Evolutionary conservation across 2,797 vertebrate genomes (phyloP).

Genomic region (Nyctalus aviator): DNA sequence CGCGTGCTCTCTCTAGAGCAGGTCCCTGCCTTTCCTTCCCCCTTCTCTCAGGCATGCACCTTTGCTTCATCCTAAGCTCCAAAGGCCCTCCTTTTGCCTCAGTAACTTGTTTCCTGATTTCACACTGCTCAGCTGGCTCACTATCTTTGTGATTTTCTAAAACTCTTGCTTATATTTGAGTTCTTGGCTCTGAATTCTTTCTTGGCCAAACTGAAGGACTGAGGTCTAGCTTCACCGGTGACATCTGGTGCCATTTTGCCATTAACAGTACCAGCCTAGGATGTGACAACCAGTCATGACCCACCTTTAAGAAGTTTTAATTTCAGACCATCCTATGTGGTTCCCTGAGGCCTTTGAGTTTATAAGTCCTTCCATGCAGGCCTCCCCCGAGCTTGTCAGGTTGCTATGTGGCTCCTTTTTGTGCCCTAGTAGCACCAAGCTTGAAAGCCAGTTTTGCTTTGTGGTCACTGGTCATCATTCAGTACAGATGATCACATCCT

Average conservation of each 20-base stretch:
- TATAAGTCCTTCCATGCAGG: neutral
- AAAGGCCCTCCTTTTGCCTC: neutral
- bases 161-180: neutral
- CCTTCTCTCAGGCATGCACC: neutral
- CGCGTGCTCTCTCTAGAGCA: neutral
- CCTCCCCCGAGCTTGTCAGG: neutral
- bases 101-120: neutral
- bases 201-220: neutral
- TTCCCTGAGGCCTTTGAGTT: neutral
- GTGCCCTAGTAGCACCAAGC: slow-evolving; percentile 66
- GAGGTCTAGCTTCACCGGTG: neutral
- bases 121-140: neutral
- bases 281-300: neutral
- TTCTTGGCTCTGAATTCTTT: neutral
- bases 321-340: neutral
- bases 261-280: neutral
- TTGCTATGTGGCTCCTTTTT: neutral
- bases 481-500: neutral
- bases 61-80: neutral
- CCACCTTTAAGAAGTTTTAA: neutral
- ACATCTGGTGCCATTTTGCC: neutral
- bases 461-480: slow-evolving; percentile 66
- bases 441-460: slow-evolving; percentile 79
- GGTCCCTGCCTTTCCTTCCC: neutral
- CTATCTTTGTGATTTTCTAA: neutral